A percentile compares a stretch with the other conserved stretches of the same genome.
These are phyloP conservation scores for Pollenia amentaria DNA, from an alignment of 2,888 invertebrate genomes.

Conservation along the genomic window DNA sequence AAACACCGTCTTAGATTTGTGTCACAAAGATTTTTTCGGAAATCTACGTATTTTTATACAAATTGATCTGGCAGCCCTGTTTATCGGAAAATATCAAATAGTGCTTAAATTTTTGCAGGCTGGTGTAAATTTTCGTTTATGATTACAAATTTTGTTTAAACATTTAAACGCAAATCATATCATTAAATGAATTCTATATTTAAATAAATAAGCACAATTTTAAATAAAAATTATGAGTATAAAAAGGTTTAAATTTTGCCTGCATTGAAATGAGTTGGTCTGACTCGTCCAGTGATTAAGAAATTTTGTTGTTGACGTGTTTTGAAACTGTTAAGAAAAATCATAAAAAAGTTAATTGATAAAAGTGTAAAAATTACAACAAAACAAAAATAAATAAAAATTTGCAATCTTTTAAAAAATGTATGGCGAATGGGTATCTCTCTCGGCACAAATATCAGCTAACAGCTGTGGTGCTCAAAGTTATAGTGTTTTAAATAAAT, in stretches of 20 bases:
- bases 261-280: background rate
- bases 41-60: too few relatives aligned
- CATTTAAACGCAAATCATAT: too few relatives aligned
- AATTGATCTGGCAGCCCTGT: too few relatives aligned
- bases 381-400: background rate
- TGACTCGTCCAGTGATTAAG: slow-evolving; percentile 1
- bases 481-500: slow-evolving; percentile 87
- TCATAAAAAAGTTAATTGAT: too few relatives aligned
- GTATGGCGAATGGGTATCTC: slow-evolving; percentile 87
- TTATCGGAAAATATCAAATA: background rate
- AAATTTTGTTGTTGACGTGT: slow-evolving; percentile 37
- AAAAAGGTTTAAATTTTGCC: background rate
- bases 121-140: slow-evolving; percentile 1
- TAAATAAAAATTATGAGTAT: background rate
- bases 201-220: background rate
- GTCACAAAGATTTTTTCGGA: too few relatives aligned
- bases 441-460: slow-evolving; percentile 84
- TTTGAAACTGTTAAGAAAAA: background rate
- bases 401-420: slow-evolving; percentile 78
- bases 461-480: slow-evolving; percentile 85
- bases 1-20: too few relatives aligned
- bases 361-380: too few relatives aligned
- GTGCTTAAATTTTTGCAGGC: slow-evolving; percentile 45
- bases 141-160: too few relatives aligned
- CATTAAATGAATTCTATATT: too few relatives aligned